Conservation (phyloP, 2,888 invertebrate genomes). For the Tenthredo scrophulariae region DNA sequence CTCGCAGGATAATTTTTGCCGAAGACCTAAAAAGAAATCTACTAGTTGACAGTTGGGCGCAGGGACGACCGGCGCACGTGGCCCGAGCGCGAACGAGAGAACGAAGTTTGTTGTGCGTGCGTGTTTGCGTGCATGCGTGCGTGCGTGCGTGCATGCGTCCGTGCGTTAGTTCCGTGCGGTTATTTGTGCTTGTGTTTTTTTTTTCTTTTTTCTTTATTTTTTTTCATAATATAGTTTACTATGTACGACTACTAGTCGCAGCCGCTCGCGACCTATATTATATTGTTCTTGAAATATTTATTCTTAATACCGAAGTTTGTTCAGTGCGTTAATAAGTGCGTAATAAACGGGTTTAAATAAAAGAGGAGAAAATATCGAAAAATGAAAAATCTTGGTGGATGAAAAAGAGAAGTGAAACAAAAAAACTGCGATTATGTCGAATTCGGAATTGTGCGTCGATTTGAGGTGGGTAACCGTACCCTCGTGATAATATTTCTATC, state of each 20-base stretch:
- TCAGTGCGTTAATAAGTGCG: constrained; percentile 4
- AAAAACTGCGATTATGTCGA: constrained; percentile 10
- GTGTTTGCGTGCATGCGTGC: constrained; percentile 3
- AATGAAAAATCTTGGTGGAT: neutral
- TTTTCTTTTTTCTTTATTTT: neutral
- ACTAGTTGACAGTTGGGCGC: constrained; percentile 79
- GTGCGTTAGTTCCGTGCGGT: constrained; percentile 3
- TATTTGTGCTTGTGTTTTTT: constrained; percentile 1
- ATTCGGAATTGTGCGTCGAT: constrained; percentile 38
- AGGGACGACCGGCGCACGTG: constrained; percentile 62
- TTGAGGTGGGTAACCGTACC: constrained; percentile 47
- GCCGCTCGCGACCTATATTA: neutral
- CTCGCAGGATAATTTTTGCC: constrained; percentile 79
- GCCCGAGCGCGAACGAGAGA: constrained; percentile 48
- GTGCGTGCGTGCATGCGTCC: neutral
- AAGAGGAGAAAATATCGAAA: neutral
- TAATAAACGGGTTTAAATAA: neutral
- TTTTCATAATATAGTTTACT: neutral
- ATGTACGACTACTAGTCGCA: constrained; percentile 4
- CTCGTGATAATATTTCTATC: constrained; percentile 24
- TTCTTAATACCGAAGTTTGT: neutral
- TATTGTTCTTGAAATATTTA: neutral
- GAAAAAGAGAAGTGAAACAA: neutral
- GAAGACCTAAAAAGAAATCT: constrained; percentile 80
- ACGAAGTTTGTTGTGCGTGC: constrained; percentile 9